These are phyloP conservation scores for Marmota monax DNA, from an alignment of 2,113 vertebrate species.

Conservation along the genomic window DNA sequence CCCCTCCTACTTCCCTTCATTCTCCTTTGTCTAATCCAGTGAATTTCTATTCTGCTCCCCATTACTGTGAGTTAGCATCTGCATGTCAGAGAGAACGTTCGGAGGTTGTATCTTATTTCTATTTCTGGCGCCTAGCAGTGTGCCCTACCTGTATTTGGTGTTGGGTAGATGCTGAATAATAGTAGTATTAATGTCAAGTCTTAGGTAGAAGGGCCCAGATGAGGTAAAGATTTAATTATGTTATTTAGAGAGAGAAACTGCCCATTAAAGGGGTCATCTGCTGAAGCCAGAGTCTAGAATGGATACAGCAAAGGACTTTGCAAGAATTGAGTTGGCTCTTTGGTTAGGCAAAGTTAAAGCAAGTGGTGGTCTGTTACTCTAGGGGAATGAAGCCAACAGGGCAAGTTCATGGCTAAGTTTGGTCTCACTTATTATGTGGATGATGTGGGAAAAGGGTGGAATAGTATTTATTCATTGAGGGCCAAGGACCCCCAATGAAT, in stretches of 20 bases:
- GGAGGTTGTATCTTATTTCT: neutral
- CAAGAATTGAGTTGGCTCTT: constrained; percentile 10
- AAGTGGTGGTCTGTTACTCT: neutral
- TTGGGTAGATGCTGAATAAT: neutral
- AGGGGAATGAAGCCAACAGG: neutral
- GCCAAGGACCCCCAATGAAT: neutral
- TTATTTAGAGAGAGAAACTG: neutral
- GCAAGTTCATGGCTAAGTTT: neutral
- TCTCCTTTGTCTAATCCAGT: too few species aligned
- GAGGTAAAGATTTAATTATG: constrained; percentile 12
- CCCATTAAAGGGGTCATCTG: neutral
- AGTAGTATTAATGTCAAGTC: neutral
- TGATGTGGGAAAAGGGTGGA: constrained; percentile 8
- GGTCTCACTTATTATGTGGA: neutral
- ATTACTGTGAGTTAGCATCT: too few species aligned
- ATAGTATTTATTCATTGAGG: neutral
- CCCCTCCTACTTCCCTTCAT: too few species aligned
- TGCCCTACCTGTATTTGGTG: neutral
- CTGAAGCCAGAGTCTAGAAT: neutral
- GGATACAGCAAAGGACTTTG: neutral
- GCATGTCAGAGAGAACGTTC: too few species aligned
- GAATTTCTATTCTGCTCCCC: too few species aligned
- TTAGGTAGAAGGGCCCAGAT: neutral
- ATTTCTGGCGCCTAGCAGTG: neutral
- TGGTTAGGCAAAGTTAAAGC: neutral